These are phyloP conservation scores for Cyprinus carpio DNA, from an alignment of 2,113 vertebrate genomes.

Conservation along the genomic window DNA sequence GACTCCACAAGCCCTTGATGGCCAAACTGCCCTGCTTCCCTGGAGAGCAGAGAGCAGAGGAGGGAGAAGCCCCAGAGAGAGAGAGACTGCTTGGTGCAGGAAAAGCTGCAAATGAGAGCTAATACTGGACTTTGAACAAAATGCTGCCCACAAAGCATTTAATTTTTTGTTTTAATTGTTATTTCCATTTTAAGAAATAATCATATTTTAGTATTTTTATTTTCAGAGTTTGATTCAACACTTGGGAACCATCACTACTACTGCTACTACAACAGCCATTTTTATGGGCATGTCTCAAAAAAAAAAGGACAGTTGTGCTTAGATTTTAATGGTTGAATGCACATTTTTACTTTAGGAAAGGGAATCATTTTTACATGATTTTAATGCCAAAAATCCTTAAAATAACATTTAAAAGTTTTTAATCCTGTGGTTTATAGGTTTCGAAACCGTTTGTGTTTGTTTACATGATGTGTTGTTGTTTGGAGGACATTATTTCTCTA, in stretches of 20 bases:
- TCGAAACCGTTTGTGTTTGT: not conserved
- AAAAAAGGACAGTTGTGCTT: not conserved
- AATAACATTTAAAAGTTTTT: not conserved
- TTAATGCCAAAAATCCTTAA: not conserved
- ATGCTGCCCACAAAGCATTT: not conserved
- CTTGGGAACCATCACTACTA: not conserved
- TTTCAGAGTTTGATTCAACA: slow-evolving; percentile 18
- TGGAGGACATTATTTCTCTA: not conserved
- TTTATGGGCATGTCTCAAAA: not conserved
- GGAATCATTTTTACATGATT: not conserved
- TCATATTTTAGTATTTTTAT: not conserved
- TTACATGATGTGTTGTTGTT: not conserved
- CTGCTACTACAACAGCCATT: not conserved
- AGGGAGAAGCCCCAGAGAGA: slow-evolving; percentile 61
- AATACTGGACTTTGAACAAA: slow-evolving; percentile 29
- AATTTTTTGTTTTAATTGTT: not conserved
- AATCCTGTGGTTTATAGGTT: not conserved
- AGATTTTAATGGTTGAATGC: not conserved
- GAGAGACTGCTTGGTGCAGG: slow-evolving; percentile 75
- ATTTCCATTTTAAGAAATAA: not conserved
- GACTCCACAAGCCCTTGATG: slow-evolving; percentile 83
- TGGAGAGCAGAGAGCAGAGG: slow-evolving; percentile 45
- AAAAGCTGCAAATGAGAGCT: slow-evolving; percentile 58
- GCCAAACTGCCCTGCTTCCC: slow-evolving; percentile 65
- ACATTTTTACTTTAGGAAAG: slow-evolving; percentile 8